Percentiles rank a stretch among this genome's conserved stretches.
These are phyloP conservation scores for Melanaphis sacchari DNA, from an alignment of 1,140 invertebrate species.

Conservation along the genomic window DNA sequence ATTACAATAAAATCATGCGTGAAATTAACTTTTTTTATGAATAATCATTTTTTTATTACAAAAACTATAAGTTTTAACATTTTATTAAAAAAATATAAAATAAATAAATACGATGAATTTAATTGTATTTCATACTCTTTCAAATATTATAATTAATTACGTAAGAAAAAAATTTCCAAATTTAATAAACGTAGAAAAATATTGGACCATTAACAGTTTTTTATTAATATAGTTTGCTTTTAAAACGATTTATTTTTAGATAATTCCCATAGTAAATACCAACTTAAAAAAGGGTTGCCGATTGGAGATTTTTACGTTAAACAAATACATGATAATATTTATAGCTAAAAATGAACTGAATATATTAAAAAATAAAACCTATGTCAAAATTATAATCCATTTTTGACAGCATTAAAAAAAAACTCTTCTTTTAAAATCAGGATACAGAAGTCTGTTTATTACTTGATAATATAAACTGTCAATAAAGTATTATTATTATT, in stretches of 20 bases:
- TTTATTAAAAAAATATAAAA: background rate
- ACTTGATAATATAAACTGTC: conserved; percentile 9
- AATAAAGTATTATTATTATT: background rate
- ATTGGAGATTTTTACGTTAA: background rate
- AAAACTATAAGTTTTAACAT: background rate
- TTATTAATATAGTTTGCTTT: background rate
- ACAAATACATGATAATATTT: background rate
- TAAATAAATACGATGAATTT: background rate
- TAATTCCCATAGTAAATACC: background rate
- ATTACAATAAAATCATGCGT: background rate
- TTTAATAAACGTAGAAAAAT: background rate
- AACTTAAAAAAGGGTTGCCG: background rate
- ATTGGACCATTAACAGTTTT: background rate
- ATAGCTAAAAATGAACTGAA: background rate
- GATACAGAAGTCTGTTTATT: background rate
- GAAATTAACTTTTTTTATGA: background rate
- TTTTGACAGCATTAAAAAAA: conserved; percentile 3
- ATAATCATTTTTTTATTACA: background rate
- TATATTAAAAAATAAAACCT: background rate
- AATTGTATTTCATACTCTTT: background rate
- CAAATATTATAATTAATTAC: background rate
- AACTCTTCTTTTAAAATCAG: background rate
- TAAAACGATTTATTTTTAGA: background rate
- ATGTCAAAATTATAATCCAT: background rate
- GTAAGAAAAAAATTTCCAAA: background rate